These are phyloP conservation scores for Aproaerema taeniolella DNA, from an alignment of 2,888 invertebrate species.

Conservation along the genomic window DNA sequence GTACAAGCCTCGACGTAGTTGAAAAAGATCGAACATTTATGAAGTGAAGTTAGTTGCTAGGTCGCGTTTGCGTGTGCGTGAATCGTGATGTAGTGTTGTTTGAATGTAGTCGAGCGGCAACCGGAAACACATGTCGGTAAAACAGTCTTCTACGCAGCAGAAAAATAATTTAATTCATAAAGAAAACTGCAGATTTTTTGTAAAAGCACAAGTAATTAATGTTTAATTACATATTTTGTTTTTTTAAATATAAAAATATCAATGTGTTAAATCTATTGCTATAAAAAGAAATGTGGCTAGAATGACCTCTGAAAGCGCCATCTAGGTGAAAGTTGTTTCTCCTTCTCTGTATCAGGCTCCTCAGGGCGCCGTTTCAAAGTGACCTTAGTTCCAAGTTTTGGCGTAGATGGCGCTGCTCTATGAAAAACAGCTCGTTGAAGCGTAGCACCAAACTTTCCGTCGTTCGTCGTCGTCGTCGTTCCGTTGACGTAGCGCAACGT, in stretches of 20 bases:
- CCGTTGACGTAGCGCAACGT: too few relatives aligned
- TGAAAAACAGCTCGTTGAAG: too few relatives aligned
- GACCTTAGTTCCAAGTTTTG: too few relatives aligned
- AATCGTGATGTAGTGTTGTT: too few relatives aligned
- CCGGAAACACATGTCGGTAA: conserved; percentile 62
- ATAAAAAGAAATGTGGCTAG: conserved; percentile 14
- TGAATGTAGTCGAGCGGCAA: conserved; percentile 65
- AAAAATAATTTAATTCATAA: conserved; percentile 12
- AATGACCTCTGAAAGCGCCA: conserved; percentile 18
- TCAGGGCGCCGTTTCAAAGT: too few relatives aligned
- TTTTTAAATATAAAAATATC: not conserved
- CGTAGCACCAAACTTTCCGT: too few relatives aligned
- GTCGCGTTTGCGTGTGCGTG: conserved; percentile 57
- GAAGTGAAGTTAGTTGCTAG: conserved; percentile 62
- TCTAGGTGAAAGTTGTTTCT: too few relatives aligned
- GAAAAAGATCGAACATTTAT: conserved; percentile 73
- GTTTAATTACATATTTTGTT: not conserved
- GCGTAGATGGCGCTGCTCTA: not conserved
- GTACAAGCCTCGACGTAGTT: conserved; percentile 70
- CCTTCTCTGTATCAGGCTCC: too few relatives aligned
- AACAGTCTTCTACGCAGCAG: conserved; percentile 60
- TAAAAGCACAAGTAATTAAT: not conserved
- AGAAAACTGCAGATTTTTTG: not conserved
- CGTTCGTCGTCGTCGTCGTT: too few relatives aligned
- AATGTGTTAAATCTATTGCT: not conserved